Conservation (phyloP, 2,797 vertebrate species). For the Malurus leucopterus region DNA sequence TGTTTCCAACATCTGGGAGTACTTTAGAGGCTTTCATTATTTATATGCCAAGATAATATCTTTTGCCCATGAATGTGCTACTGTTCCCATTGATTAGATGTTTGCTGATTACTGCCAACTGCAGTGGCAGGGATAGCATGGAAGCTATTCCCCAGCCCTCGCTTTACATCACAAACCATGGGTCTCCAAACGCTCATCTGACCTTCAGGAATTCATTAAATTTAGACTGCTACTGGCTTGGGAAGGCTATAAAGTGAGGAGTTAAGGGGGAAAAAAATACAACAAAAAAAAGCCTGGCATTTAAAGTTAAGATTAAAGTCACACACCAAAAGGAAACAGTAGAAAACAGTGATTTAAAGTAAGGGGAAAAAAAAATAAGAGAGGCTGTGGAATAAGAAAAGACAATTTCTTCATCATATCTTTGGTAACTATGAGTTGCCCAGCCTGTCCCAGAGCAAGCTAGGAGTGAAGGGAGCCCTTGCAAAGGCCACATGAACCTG, state of each 20-base stretch:
- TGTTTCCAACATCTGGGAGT: slow-evolving; percentile 51
- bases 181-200: not conserved
- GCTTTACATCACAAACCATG: not conserved
- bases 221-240: not conserved
- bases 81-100: slow-evolving; percentile 63
- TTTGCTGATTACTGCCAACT: slow-evolving; percentile 58
- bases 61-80: slow-evolving; percentile 60
- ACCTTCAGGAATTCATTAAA: slow-evolving; percentile 35
- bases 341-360: not conserved
- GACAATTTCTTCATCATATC: not conserved
- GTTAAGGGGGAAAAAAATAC: not conserved
- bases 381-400: not conserved
- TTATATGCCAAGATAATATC: slow-evolving; percentile 57
- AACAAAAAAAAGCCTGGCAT: not conserved
- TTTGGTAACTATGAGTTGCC: not conserved
- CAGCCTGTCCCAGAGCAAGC: not conserved
- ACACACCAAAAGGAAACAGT: not conserved
- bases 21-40: slow-evolving; percentile 49
- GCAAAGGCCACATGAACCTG: accelerated
- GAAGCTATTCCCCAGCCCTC: not conserved
- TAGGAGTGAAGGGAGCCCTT: not conserved
- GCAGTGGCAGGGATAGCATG: not conserved
- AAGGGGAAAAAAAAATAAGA: accelerated
- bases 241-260: not conserved
- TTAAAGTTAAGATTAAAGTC: not conserved